Evolutionary conservation across 92 coral and sea anemone genomes (phyloP), one percentile per base, ranked within the genome.

Genomic region (Parazoanthus darwini): DNA sequence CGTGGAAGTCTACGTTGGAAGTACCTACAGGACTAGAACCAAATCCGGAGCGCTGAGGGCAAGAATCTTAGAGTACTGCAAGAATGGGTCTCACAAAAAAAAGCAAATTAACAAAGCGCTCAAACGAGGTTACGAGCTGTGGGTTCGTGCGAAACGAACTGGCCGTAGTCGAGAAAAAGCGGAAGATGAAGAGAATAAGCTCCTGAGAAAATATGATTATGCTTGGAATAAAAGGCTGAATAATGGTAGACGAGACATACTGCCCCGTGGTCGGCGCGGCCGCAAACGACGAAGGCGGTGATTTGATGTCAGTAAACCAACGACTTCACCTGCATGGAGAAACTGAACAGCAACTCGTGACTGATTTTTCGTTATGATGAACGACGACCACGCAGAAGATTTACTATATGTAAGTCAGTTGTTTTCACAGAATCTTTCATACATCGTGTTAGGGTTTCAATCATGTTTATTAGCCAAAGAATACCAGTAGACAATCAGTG

Each of bases 1-100:
- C 13, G 2, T 14, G 10, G 94, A 90, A 16, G 96, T 94, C 18
- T 94, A 94, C 50, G 72, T 94, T 75, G 96, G 96, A 11, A 90
- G 96, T 37, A 94, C 96, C 0, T 92, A 92, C 81, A 65, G 91
- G 38, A 48, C 2, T 6, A 90, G 91, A 50, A 48, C 2, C 13
- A 90, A 77, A 81, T 89, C 72, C 4, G 93, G 93, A 38, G 83
- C 92, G 36, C 22, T 94, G 33, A 29, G 79, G 82, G 37, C 20
- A 38, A 85, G 96, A 77, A 88, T 94, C 59, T 43, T 79, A 4
- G 89, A 72, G 66, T 94, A 94, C 83, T 92, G 93, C 89, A 86
- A 7, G 18, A 10, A 75, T 37, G 92, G 92, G 9, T 82, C 88
- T 35, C 96, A 94, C 51, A 91, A 92, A 43, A 4, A 6, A 11